Evolutionary conservation across 1,140 invertebrate species (phyloP).

Genomic region (Drosophila equinoxialis): DNA sequence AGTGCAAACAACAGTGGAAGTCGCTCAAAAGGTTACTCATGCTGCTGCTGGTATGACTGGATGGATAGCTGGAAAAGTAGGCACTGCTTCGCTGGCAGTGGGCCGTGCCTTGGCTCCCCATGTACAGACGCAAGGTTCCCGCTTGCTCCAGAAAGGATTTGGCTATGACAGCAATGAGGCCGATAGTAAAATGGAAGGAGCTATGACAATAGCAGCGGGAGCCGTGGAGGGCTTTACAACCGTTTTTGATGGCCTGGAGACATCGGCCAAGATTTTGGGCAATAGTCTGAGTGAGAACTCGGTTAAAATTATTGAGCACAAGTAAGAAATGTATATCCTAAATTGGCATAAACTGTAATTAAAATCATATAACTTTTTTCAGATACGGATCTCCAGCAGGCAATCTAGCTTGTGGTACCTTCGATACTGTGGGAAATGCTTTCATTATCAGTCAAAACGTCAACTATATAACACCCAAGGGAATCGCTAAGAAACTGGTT

Average conservation of each 20-base stretch:
- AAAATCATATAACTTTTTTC: constrained; percentile 58
- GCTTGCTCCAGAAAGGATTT: constrained; percentile 85
- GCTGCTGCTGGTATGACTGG: constrained; percentile 86
- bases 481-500: constrained; percentile 86
- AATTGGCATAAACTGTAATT: background rate
- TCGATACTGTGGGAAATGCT: constrained; percentile 87
- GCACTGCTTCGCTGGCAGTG: constrained; percentile 86
- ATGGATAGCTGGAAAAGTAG: constrained; percentile 87
- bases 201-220: constrained; percentile 87
- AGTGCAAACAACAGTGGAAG: constrained; percentile 85
- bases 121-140: constrained; percentile 86
- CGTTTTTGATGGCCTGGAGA: constrained; percentile 87
- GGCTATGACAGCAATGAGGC: constrained; percentile 84
- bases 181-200: constrained; percentile 85
- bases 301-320: constrained; percentile 88
- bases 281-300: constrained; percentile 87
- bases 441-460: constrained; percentile 86
- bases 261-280: constrained; percentile 87
- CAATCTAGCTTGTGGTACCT: constrained; percentile 85
- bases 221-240: constrained; percentile 88
- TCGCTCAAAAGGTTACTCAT: constrained; percentile 86
- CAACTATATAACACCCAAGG: constrained; percentile 86
- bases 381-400: constrained; percentile 87
- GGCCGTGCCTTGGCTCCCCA: constrained; percentile 87
- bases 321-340: constrained; percentile 83